phyloP scores from a whole-genome alignment of 2,888 invertebrate species.

The Pseudococcus viburni region DNA sequence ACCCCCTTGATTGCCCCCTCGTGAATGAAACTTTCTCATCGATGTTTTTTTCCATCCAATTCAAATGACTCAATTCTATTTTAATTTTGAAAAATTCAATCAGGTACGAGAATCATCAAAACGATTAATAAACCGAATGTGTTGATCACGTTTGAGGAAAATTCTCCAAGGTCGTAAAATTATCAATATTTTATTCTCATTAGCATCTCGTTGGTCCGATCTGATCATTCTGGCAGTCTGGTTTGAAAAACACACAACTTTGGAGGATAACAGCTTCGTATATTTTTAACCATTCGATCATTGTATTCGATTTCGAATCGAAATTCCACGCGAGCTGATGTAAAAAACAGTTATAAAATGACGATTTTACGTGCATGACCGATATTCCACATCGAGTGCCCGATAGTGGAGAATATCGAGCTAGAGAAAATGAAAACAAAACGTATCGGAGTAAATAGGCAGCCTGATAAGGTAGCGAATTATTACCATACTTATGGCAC shows the following conservation, averaged over 20 bases:
- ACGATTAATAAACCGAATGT: neutral
- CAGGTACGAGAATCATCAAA: neutral
- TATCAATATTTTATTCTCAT: neutral
- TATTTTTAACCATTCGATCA: constrained; percentile 36
- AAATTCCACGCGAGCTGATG: neutral
- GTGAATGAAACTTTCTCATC: no score
- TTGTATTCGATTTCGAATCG: neutral
- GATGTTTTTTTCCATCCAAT: no score
- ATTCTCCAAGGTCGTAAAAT: neutral
- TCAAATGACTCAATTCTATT: no score
- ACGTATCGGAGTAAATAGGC: neutral
- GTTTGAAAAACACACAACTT: neutral
- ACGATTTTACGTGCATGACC: no score
- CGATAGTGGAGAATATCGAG: neutral
- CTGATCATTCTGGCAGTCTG: neutral
- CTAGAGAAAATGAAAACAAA: neutral
- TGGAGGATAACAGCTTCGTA: neutral
- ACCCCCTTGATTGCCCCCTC: no score
- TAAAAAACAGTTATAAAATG: no score
- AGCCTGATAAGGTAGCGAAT: constrained; percentile 1
- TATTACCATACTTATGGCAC: neutral
- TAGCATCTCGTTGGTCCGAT: neutral
- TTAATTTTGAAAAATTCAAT: neutral
- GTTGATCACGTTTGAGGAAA: neutral
- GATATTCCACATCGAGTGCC: no score